These are phyloP conservation scores for Stegastes partitus DNA, from an alignment of 2,113 vertebrate species.

Conservation along the genomic window DNA sequence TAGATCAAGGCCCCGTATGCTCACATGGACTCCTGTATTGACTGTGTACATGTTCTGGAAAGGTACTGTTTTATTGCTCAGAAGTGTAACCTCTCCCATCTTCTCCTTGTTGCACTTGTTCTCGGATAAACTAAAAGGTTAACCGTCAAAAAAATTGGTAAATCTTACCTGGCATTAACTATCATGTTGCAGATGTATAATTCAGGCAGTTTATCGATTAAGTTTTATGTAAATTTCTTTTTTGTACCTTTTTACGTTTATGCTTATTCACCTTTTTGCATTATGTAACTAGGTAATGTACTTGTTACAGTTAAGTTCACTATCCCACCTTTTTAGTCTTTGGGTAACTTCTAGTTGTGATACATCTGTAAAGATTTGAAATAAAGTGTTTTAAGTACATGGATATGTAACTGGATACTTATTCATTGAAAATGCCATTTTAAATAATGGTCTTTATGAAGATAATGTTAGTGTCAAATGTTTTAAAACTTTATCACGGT, in stretches of 20 bases:
- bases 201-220: constrained; percentile 65
- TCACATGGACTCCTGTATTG: constrained; percentile 35
- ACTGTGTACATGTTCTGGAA: constrained; percentile 68
- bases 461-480: background rate
- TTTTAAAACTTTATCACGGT: too few relatives aligned
- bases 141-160: constrained; percentile 51
- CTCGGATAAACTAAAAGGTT: constrained; percentile 53
- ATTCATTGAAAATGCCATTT: background rate
- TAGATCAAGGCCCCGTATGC: constrained; percentile 48
- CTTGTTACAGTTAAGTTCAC: constrained; percentile 77
- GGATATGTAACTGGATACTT: constrained; percentile 25
- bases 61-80: constrained; percentile 75
- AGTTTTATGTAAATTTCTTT: constrained; percentile 58
- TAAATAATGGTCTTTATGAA: background rate
- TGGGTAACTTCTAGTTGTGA: constrained; percentile 82
- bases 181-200: constrained; percentile 74
- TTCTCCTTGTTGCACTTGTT: constrained; percentile 75
- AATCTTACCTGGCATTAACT: constrained; percentile 61
- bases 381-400: constrained; percentile 84
- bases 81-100: constrained; percentile 68
- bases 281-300: constrained; percentile 81
- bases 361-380: constrained; percentile 85
- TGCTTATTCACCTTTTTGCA: constrained; percentile 78
- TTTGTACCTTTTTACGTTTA: constrained; percentile 70
- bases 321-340: constrained; percentile 81